Evolutionary conservation across 2,888 invertebrate genomes (phyloP), one percentile per base, ranked within the genome.

Genomic region (Isoperla grammatica): DNA sequence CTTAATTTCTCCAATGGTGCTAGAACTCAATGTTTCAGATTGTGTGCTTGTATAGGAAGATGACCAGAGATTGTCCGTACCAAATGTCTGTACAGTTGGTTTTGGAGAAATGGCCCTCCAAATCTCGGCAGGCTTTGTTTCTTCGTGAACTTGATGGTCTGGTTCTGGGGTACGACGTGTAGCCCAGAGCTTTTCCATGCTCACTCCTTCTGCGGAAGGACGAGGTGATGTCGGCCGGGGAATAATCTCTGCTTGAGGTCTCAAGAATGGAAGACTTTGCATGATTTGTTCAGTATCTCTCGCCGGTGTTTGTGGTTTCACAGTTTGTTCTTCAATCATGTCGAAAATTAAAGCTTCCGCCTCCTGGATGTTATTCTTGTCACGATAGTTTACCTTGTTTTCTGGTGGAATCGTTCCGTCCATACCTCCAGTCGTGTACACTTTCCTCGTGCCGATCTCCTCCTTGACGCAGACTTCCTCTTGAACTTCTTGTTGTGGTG

Each of bases 111-210:
- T n/a, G 4, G 56, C 23, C 29, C 55, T 35, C 17, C 15, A 12
- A 19, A 39, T 19, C 40, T 40, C 23, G 9, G 39, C 15, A 11
- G 49, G 49, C 15, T 23, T 35, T 1, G 29, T 29, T 13, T 19
- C 19, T 19, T 39, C 39, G 29, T 4, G 29, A 8, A 29, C 29
- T 15, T 15, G 11, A 50, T 15, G 29, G 48, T 55, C 22, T 9
- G 56, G 23, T 39, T 61, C 57, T 20, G 54, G 29, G 46, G 60
- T 57, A 59, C 62, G 20, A 19, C 60, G 50, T 29, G 60, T 48
- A 17, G 64, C 57, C 65, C 65, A 66, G 37, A 63, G 40, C 35
- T 64, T 64, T 46, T 65, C 64, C 64, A 64, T 65, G 43, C 46
- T 56, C 20, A 65, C 53, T 6, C 59, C 64, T 56, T 65, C 63